Percentiles rank a stretch among this genome's conserved stretches.
Conservation (phyloP, 2,113 vertebrate genomes). For the Antechinus stuartii region DNA sequence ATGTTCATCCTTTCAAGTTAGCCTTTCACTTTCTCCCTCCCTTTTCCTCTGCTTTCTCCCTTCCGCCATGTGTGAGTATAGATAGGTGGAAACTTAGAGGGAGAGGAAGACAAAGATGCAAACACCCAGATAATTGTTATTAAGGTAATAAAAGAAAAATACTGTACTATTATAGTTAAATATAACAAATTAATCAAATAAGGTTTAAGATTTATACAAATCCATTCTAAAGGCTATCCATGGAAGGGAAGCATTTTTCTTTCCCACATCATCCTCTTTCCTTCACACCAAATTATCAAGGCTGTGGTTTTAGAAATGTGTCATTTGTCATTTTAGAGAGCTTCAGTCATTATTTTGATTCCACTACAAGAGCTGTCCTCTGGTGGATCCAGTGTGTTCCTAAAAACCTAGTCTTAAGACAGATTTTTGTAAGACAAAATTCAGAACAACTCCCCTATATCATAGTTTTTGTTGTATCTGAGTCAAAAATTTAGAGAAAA, state of each 20-base stretch:
- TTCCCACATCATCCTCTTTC: not conserved
- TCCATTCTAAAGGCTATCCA: not conserved
- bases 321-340: not conserved
- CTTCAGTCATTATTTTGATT: constrained; percentile 18
- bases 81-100: constrained; percentile 45
- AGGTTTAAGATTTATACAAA: not conserved
- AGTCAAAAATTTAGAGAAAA: not conserved
- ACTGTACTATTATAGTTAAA: not conserved
- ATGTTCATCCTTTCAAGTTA: not conserved
- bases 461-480: not conserved
- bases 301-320: not conserved
- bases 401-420: not conserved
- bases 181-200: not conserved
- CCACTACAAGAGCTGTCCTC: not conserved
- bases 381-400: constrained; percentile 34
- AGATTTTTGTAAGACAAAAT: constrained; percentile 36
- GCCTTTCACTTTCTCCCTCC: constrained; percentile 48
- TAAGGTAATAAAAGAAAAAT: not conserved
- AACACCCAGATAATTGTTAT: not conserved
- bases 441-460: not conserved
- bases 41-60: not conserved
- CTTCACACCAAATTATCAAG: not conserved
- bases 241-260: not conserved
- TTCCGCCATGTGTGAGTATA: not conserved
- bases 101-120: not conserved